These are phyloP conservation scores for Hemistola chrysoprasaria DNA, from an alignment of 2,888 invertebrate genomes.

Conservation along the genomic window DNA sequence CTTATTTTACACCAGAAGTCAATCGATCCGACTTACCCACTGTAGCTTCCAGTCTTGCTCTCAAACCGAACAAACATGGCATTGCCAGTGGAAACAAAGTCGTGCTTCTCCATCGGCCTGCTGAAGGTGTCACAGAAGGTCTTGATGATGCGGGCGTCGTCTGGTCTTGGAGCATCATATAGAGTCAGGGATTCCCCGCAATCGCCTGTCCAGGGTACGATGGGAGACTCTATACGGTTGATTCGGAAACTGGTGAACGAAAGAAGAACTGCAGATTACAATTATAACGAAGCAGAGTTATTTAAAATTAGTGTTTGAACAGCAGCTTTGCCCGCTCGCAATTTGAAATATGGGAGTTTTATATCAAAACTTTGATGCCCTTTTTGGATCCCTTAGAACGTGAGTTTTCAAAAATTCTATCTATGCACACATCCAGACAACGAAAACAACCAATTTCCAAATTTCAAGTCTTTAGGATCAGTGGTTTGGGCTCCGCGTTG, in stretches of 20 bases:
- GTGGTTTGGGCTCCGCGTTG: too few relatives aligned
- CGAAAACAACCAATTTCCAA: background rate
- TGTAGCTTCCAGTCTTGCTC: constrained; percentile 95
- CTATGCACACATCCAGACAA: too few relatives aligned
- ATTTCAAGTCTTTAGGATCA: background rate
- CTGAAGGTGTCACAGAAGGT: constrained; percentile 97
- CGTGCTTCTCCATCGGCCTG: constrained; percentile 95
- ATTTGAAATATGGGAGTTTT: too few relatives aligned
- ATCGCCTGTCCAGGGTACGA: constrained; percentile 92
- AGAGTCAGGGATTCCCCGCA: constrained; percentile 95
- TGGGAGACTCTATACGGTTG: constrained; percentile 94
- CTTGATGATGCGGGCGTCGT: constrained; percentile 94
- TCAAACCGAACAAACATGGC: constrained; percentile 94
- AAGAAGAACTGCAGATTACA: too few relatives aligned
- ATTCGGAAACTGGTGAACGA: constrained; percentile 87
- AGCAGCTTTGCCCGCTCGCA: too few relatives aligned
- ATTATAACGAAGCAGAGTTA: too few relatives aligned
- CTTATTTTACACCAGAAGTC: too few relatives aligned
- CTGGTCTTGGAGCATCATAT: constrained; percentile 93
- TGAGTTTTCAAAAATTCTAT: background rate
- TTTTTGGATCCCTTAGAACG: too few relatives aligned
- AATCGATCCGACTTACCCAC: constrained; percentile 82
- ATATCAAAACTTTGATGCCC: too few relatives aligned
- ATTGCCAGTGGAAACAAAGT: constrained; percentile 94
- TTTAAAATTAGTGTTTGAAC: too few relatives aligned